phyloP scores from a whole-genome alignment of 2,113 vertebrate species.

The Tautogolabrus adspersus region DNA sequence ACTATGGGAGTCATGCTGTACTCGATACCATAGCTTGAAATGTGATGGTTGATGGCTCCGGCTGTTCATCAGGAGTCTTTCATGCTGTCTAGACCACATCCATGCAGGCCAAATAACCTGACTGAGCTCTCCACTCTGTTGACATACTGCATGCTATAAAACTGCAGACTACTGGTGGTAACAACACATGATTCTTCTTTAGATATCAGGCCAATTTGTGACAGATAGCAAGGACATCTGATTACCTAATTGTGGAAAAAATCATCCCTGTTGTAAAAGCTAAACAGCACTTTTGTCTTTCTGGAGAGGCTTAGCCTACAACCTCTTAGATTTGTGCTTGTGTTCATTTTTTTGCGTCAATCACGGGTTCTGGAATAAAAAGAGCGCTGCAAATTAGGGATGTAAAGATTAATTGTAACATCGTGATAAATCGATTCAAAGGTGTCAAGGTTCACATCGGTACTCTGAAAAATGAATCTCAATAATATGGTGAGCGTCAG shows the following conservation, averaged over 20 bases:
- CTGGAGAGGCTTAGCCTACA: not conserved
- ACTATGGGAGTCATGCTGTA: slow-evolving; percentile 4
- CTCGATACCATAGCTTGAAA: slow-evolving; percentile 36
- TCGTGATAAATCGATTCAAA: too few relatives aligned
- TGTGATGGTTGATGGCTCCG: slow-evolving; percentile 66
- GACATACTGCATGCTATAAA: slow-evolving; percentile 9
- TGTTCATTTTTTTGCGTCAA: not conserved
- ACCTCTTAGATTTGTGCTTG: not conserved
- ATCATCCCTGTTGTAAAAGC: slow-evolving; percentile 11
- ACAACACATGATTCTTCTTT: slow-evolving; percentile 11
- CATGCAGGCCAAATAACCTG: slow-evolving; percentile 8
- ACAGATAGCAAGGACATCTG: slow-evolving; percentile 22
- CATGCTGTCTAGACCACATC: slow-evolving; percentile 56
- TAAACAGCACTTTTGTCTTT: not conserved
- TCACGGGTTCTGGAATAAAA: not conserved
- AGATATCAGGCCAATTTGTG: slow-evolving; percentile 39
- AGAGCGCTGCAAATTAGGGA: not conserved
- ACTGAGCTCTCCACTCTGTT: slow-evolving; percentile 13
- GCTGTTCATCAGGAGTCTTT: slow-evolving; percentile 45
- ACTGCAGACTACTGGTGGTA: slow-evolving; percentile 15
- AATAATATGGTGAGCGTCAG: too few relatives aligned
- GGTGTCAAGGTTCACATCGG: too few relatives aligned
- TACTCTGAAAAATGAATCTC: too few relatives aligned
- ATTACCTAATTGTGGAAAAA: slow-evolving; percentile 21
- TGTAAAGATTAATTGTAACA: too few relatives aligned